A percentile compares a stretch with the other conserved stretches of the same genome.
Conservation (phyloP, 2,797 vertebrate species). For the Phrynocephalus vlangalii region DNA sequence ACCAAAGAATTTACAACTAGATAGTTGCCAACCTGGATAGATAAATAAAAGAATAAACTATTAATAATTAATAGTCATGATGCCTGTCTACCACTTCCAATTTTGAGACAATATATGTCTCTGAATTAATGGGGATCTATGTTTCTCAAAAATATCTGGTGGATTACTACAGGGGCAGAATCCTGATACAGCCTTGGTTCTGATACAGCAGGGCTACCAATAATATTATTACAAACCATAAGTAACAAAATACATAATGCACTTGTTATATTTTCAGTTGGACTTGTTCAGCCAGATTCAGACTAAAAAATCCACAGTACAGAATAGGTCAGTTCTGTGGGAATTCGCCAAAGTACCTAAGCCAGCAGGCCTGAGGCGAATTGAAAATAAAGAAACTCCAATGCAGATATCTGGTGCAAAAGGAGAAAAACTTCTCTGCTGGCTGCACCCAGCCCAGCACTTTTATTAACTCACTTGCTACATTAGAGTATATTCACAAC, state of each 20-base stretch:
- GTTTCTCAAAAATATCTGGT: no score
- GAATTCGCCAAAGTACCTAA: no score
- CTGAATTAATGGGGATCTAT: neutral
- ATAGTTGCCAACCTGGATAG: neutral
- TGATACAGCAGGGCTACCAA: no score
- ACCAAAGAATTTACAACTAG: neutral
- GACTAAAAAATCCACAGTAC: constrained; percentile 30
- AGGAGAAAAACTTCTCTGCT: no score
- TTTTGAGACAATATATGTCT: neutral
- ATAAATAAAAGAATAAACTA: neutral
- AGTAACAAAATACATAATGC: neutral
- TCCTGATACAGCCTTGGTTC: no score
- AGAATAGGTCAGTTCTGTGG: constrained; percentile 63
- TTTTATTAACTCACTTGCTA: no score
- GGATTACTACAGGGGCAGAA: no score
- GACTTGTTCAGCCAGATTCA: neutral
- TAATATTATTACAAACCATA: neutral
- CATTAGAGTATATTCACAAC: no score
- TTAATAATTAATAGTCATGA: neutral
- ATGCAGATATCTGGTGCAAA: no score
- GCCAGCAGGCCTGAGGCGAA: no score
- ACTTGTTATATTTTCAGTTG: neutral
- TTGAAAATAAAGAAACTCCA: no score
- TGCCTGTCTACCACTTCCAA: neutral
- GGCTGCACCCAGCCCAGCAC: no score